These are phyloP conservation scores for Thripadectes ignobilis DNA, from an alignment of 2,797 vertebrate genomes.

Conservation along the genomic window DNA sequence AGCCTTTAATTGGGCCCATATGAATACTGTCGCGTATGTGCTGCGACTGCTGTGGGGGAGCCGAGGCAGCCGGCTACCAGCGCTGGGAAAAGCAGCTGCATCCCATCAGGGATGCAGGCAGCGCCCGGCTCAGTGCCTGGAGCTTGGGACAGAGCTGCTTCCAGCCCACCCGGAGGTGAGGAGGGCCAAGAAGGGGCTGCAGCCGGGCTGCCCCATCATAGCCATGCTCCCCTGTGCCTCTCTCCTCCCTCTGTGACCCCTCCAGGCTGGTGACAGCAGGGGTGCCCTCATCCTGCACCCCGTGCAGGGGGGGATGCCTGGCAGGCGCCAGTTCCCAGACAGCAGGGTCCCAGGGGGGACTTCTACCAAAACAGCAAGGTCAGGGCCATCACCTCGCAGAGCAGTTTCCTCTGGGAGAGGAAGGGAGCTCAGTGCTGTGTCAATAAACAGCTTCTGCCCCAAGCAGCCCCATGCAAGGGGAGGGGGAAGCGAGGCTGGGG, in stretches of 20 bases:
- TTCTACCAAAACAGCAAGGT: background rate
- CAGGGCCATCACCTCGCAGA: background rate
- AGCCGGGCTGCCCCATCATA: fast-evolving
- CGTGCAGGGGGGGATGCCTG: fast-evolving
- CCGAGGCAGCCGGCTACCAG: conserved; percentile 13
- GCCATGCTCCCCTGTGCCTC: fast-evolving
- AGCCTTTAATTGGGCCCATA: conserved; percentile 78
- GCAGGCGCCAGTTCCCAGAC: conserved; percentile 24
- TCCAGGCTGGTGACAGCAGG: fast-evolving
- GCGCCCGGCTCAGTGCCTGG: background rate
- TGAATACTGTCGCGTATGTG: conserved; percentile 59
- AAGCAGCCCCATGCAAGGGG: fast-evolving
- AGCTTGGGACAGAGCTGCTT: background rate
- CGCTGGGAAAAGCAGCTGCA: conserved; percentile 22
- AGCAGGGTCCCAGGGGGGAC: background rate
- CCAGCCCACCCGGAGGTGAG: background rate
- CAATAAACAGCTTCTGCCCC: conserved; percentile 46
- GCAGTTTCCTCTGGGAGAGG: conserved; percentile 47
- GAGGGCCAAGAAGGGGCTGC: background rate
- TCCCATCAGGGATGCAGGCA: background rate
- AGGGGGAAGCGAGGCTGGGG: background rate
- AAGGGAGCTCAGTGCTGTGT: background rate
- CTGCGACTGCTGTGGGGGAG: conserved; percentile 17
- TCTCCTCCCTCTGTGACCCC: background rate
- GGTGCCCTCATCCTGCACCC: background rate